Base-by-base conservation (phyloP, 1,140 invertebrate genomes). In the Bombus turneri region DNA sequence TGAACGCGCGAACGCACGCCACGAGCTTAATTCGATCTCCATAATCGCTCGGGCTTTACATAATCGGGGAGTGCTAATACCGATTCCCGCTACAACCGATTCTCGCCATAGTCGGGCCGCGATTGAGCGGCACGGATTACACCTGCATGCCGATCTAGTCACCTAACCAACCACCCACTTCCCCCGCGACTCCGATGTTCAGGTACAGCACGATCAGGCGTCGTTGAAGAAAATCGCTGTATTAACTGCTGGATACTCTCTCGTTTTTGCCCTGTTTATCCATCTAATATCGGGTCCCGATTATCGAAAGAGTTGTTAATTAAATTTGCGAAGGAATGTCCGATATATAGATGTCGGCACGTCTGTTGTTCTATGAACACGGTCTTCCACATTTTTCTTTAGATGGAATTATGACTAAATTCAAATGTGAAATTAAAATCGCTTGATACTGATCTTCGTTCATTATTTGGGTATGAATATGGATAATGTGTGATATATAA, bases 1-100 rank as follows among this genome's bases (percentile, higher is more conserved):
- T 79, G 80, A 87, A 64, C 80, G 85, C 81, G 82, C 88, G 80
- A 72, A 53, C 79, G 89, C 90, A 85, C 91, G 88, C 87, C 91
- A 90, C 87, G 91, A 91, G 90, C 91, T 93, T 92, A 92, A 93
- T 93, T 92, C 92, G 92, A 91, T 93, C 88, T 91, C 90, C 87
- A 88, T 92, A 93, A 93, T 93, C 92, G 91, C 91, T 91, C 91
- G 88, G 88, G 91, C 91, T 92, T 93, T 92, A 92, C 92, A 92
- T 93, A 90, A 93, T 92, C 90, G 89, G 88, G 73, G 86, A 90
- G 91, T 86, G 91, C 83, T 91, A 91, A 90, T 91, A 83, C 89
- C 86, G 86, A 91, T 91, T 85, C 57, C 86, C 72, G 86, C 84
- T 88, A 86, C 79, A 85, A 88, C 85, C 89, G 89, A 91, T 91